Base-by-base conservation (phyloP, 1,140 invertebrate species). In the Hylaeus anthracinus region DNA sequence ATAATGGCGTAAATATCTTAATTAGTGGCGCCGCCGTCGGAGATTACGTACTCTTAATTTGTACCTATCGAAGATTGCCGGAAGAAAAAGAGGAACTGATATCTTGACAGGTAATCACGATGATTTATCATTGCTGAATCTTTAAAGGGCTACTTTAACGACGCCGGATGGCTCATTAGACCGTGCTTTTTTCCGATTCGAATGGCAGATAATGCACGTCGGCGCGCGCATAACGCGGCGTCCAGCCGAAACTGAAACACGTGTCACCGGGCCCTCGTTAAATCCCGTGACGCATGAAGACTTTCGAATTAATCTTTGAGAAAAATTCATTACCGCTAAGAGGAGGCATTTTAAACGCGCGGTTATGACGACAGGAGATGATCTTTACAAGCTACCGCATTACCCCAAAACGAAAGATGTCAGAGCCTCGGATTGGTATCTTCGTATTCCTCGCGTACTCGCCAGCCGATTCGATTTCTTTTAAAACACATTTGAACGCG, bases 251-350 rank as follows among this genome's bases (percentile, higher is more conserved):
- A 80, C 63, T 67, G 64, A 80, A 75, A 67, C 72, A 74, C 72
- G 58, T 60, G 78, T 80, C 63, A 73, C 53, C 9, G 15, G 26
- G 43, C 15, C 60, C 78, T 80, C 78, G 78, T 80, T 80, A 80
- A 80, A 75, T 75, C 72, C 60, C 58, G 74, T 82, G 75, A 82
- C 80, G 74, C 80, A 82, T 78, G 80, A 53, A 71, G 58, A 78
- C 53, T 82, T 71, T 70, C 80, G 61, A 66, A 78, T 82, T 82
- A 82, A 82, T 78, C 80, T 72, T 78, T 64, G 60, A 26, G 41
- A 51, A 60, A 82, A 82, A 78, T 82, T 82, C 80, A 82, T 82
- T 82, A 78, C 74, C 43, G 75, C 60, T 51, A 63, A 39, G 10
- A 45, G 51, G 12, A 53, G 63, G 55, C 67, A 65, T 71, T 58